Conservation (phyloP, 2,888 invertebrate genomes). For the Idaea aversata region DNA sequence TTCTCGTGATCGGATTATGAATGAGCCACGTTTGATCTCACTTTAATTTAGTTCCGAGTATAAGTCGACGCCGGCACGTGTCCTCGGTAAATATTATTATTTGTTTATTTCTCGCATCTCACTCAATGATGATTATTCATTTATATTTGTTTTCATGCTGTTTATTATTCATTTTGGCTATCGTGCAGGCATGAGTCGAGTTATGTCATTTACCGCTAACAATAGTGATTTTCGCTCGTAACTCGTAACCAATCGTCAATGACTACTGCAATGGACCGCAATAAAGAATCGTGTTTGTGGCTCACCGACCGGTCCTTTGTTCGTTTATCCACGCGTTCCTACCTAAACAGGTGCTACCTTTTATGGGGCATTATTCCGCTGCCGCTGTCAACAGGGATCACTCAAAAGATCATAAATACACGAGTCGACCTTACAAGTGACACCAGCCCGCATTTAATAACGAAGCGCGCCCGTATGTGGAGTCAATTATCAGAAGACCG, state of each 20-base stretch:
- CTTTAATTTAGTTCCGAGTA: constrained; percentile 44
- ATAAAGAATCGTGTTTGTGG: constrained; percentile 56
- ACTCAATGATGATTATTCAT: constrained; percentile 39
- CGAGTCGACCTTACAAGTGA: constrained; percentile 35
- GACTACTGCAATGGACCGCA: constrained; percentile 56
- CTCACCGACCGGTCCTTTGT: constrained; percentile 51
- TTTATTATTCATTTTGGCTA: constrained; percentile 30
- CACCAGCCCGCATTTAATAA: constrained; percentile 60
- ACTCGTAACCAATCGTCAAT: constrained; percentile 58
- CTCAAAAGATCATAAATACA: constrained; percentile 30
- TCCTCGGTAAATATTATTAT: constrained; percentile 35
- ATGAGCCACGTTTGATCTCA: constrained; percentile 54
- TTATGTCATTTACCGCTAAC: constrained; percentile 58
- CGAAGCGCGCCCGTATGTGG: constrained; percentile 55
- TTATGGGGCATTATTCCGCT: constrained; percentile 43
- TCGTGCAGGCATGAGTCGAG: constrained; percentile 50
- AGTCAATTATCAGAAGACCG: constrained; percentile 53
- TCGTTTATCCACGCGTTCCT: constrained; percentile 46
- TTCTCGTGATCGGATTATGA: constrained; percentile 57
- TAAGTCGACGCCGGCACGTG: constrained; percentile 29
- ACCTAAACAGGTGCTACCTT: constrained; percentile 54
- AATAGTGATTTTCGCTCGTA: constrained; percentile 57
- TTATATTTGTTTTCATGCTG: constrained; percentile 48
- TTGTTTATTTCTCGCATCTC: constrained; percentile 35
- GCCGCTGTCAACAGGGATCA: constrained; percentile 32